Percentiles rank a stretch among this genome's conserved stretches.
Conservation (phyloP, 2,888 invertebrate species). For the Agrotis segetum region DNA sequence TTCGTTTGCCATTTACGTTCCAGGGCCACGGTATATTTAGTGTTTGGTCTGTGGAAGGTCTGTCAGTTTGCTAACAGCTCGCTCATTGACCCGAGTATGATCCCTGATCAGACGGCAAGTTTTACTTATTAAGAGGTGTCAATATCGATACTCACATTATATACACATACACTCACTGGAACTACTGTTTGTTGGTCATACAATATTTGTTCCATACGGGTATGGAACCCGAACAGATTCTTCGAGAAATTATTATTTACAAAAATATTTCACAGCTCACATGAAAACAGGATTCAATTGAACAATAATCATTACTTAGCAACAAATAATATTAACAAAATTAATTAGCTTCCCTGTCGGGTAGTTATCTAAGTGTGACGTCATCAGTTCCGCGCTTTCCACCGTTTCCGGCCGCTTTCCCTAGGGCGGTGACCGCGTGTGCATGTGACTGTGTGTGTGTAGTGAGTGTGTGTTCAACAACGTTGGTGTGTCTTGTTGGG, state of each 20-base stretch:
- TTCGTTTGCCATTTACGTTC: too few relatives aligned
- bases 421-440: conserved; percentile 72
- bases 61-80: too few relatives aligned
- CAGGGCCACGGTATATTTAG: too few relatives aligned
- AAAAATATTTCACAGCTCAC: not conserved
- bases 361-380: conserved; percentile 76
- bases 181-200: too few relatives aligned
- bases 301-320: conserved; percentile 8
- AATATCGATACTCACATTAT: too few relatives aligned
- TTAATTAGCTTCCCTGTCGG: conserved; percentile 59
- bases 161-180: too few relatives aligned
- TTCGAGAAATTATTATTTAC: not conserved
- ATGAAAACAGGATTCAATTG: not conserved
- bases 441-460: conserved; percentile 6
- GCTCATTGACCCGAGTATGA: too few relatives aligned
- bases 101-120: too few relatives aligned
- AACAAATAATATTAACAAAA: conserved; percentile 49
- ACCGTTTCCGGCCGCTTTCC: conserved; percentile 81
- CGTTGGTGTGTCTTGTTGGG: conserved; percentile 2
- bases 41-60: too few relatives aligned
- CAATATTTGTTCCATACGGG: too few relatives aligned
- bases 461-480: conserved; percentile 7
- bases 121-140: too few relatives aligned
- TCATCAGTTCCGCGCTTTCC: conserved; percentile 79
- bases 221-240: too few relatives aligned